A percentile compares a stretch with the other conserved stretches of the same genome.
Evolutionary conservation across 2,797 vertebrate species (phyloP).

Genomic region (Coilia nasus): DNA sequence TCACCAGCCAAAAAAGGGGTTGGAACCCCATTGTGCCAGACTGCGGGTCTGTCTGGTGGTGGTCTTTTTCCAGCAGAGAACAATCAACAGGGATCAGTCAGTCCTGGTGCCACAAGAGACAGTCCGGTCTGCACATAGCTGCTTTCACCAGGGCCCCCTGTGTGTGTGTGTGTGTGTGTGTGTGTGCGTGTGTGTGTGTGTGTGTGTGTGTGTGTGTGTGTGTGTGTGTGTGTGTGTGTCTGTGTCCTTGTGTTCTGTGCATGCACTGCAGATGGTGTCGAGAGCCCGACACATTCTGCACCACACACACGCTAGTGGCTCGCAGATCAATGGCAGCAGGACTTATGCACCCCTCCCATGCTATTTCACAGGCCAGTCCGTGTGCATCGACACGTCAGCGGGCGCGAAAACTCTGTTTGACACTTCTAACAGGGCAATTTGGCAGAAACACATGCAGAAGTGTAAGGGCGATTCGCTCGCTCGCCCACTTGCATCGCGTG

Average conservation of each 20-base stretch:
- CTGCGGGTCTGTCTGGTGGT: no score
- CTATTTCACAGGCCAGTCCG: neutral
- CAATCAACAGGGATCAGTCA: constrained; percentile 6
- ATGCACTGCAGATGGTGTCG: neutral
- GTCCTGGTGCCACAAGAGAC: neutral
- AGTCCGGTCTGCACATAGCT: neutral
- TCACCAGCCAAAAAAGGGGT: no score
- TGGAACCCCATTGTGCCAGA: no score
- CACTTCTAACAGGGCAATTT: constrained; percentile 21
- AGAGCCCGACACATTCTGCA: neutral
- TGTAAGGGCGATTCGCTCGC: no score
- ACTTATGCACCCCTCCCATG: neutral
- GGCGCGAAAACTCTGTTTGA: constrained; percentile 1
- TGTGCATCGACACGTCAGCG: neutral
- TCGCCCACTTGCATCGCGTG: neutral
- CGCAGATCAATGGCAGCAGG: neutral
- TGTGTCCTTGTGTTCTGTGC: no score
- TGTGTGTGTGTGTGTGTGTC: constrained; percentile 24
- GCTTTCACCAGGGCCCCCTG: constrained; percentile 40
- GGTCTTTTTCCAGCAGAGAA: neutral
- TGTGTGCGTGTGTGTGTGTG: no score
- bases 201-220: constrained; percentile 25
- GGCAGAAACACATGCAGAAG: neutral
- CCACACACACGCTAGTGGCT: neutral
- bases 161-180: constrained; percentile 16